A percentile compares a stretch with the other conserved stretches of the same genome.
These are phyloP conservation scores for Miltochrista miniata DNA, from an alignment of 2,888 invertebrate genomes.

Conservation along the genomic window DNA sequence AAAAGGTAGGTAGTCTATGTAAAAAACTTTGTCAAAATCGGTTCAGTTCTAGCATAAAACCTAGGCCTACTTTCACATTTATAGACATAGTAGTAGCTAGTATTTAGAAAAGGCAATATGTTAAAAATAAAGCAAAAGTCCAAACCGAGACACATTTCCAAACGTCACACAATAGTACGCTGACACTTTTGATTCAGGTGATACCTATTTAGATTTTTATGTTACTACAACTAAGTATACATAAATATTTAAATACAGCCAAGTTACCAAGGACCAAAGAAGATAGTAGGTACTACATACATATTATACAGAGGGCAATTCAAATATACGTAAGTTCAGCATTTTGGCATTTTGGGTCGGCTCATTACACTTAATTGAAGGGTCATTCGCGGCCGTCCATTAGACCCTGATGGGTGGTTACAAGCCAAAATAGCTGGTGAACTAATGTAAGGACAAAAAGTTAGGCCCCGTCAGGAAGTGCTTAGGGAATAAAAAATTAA, in stretches of 20 bases:
- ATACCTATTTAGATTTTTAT: no score
- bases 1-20: no score
- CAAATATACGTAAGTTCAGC: constrained; percentile 61
- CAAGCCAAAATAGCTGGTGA: constrained; percentile 58
- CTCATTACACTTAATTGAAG: constrained; percentile 82
- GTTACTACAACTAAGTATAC: no score
- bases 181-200: no score
- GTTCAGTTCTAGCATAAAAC: no score
- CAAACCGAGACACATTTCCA: no score
- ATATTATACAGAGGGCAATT: constrained; percentile 36
- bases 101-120: no score
- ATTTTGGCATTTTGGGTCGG: constrained; percentile 54
- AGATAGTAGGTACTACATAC: constrained; percentile 10
- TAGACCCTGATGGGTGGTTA: constrained; percentile 65
- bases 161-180: no score
- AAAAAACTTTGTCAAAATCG: no score
- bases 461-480: constrained; percentile 48
- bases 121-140: no score
- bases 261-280: constrained; percentile 9
- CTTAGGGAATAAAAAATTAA: constrained; percentile 45
- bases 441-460: constrained; percentile 64
- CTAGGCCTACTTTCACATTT: no score
- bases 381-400: constrained; percentile 76
- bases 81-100: no score
- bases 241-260: constrained; percentile 7